Evolutionary conservation across 1,140 invertebrate genomes (phyloP).

Genomic region (Andrena cerasifolii): DNA sequence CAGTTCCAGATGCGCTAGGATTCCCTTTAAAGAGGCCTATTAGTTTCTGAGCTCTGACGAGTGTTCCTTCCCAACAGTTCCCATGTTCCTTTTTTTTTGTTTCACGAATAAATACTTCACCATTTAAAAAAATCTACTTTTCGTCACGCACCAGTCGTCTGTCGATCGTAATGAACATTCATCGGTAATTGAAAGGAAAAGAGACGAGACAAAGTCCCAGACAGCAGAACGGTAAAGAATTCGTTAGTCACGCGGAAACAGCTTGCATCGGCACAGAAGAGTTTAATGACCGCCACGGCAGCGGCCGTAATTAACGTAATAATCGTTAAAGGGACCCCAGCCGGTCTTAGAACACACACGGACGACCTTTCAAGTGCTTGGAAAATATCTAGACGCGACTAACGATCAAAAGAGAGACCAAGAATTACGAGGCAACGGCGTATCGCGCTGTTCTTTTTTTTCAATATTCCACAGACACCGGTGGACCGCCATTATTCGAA

Average conservation of each 20-base stretch:
- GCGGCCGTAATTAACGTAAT: conserved; percentile 61
- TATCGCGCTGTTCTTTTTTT: background rate
- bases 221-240: background rate
- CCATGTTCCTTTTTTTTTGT: too few species aligned
- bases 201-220: background rate
- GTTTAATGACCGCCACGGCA: conserved; percentile 64
- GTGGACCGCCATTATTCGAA: background rate
- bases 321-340: conserved; percentile 48
- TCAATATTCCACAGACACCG: background rate
- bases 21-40: too few species aligned
- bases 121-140: too few species aligned
- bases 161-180: background rate
- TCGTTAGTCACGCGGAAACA: conserved; percentile 29
- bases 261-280: conserved; percentile 65
- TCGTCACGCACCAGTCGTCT: too few species aligned
- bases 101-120: too few species aligned
- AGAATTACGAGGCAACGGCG: conserved; percentile 8
- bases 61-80: too few species aligned
- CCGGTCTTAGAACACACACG: conserved; percentile 30
- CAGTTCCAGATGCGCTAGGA: too few species aligned
- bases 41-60: too few species aligned
- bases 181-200: background rate
- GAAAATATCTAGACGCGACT: conserved; percentile 45
- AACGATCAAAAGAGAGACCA: conserved; percentile 42
- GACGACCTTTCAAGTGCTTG: conserved; percentile 20